phyloP scores from a whole-genome alignment of 2,888 invertebrate species.

The Electrophaes corylata region DNA sequence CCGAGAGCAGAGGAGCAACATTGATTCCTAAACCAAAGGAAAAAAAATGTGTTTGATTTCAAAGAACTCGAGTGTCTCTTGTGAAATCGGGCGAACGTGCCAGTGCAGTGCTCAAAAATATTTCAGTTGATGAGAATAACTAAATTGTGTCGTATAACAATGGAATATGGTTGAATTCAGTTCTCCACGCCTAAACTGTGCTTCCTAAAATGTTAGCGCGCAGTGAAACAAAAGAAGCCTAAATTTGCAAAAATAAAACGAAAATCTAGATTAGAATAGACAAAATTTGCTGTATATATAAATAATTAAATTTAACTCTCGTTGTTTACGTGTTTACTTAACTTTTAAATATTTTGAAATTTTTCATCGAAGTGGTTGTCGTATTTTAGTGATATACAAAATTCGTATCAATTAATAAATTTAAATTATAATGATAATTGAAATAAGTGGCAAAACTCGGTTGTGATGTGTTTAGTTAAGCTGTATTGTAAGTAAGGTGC shows the following conservation, averaged over 20 bases:
- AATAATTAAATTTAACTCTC: slow-evolving; percentile 50
- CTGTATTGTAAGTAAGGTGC: slow-evolving; percentile 67
- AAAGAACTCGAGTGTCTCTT: slow-evolving; percentile 60
- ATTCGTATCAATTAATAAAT: slow-evolving; percentile 50
- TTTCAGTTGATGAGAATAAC: slow-evolving; percentile 79
- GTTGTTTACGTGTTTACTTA: slow-evolving; percentile 70
- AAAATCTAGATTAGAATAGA: slow-evolving; percentile 37
- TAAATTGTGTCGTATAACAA: slow-evolving; percentile 68
- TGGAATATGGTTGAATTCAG: slow-evolving; percentile 81
- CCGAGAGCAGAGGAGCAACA: slow-evolving; percentile 52
- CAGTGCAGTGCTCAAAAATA: slow-evolving; percentile 61
- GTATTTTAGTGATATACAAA: slow-evolving; percentile 81
- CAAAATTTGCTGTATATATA: slow-evolving; percentile 60
- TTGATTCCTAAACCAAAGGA: slow-evolving; percentile 63
- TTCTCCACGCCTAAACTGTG: slow-evolving; percentile 66
- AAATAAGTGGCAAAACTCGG: slow-evolving; percentile 81
- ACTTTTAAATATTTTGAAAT: slow-evolving; percentile 63
- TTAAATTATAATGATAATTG: slow-evolving; percentile 46
- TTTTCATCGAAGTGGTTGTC: slow-evolving; percentile 84
- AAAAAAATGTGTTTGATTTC: slow-evolving; percentile 80
- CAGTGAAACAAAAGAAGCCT: slow-evolving; percentile 54
- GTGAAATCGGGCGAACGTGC: slow-evolving; percentile 73
- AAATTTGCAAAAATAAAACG: slow-evolving; percentile 41
- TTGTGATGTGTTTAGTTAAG: slow-evolving; percentile 83
- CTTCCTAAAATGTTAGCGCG: slow-evolving; percentile 70